These are phyloP conservation scores for Mionectes olivaceus DNA, from an alignment of 2,797 vertebrate genomes.

Conservation along the genomic window DNA sequence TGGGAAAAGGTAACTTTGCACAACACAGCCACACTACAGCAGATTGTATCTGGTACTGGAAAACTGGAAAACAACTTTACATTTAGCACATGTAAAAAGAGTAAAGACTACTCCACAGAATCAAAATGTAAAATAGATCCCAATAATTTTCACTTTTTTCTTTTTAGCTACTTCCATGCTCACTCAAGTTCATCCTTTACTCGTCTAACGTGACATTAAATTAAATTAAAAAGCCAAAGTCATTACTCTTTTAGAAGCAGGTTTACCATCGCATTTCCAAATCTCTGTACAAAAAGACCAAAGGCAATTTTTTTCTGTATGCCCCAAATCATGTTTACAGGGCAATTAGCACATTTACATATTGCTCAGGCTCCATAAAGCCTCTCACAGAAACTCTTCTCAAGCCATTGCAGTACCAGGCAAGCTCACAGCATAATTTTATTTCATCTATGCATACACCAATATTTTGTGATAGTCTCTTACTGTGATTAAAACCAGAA, in stretches of 20 bases:
- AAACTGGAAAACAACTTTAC: not conserved
- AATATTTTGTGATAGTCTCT: conserved; percentile 15
- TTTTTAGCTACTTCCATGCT: not conserved
- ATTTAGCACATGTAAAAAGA: not conserved
- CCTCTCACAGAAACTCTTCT: not conserved
- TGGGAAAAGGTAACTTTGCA: not conserved
- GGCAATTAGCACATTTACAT: not conserved
- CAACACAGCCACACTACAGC: no score
- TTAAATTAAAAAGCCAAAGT: not conserved
- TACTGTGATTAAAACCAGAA: conserved; percentile 62
- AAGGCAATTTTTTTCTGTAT: not conserved
- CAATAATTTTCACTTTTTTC: not conserved
- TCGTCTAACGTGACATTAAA: not conserved
- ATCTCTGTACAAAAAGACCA: not conserved
- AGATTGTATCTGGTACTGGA: not conserved
- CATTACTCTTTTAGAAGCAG: not conserved
- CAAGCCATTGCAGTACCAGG: not conserved
- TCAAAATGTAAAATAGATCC: not conserved
- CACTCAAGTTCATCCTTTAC: not conserved
- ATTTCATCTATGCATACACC: not conserved
- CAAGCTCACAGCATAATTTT: not conserved
- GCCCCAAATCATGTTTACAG: not conserved
- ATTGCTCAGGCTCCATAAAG: not conserved
- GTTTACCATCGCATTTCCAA: not conserved
- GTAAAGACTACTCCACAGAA: not conserved